Conservation (phyloP, 2,113 vertebrate genomes). For the Chloroceryle aenea region DNA sequence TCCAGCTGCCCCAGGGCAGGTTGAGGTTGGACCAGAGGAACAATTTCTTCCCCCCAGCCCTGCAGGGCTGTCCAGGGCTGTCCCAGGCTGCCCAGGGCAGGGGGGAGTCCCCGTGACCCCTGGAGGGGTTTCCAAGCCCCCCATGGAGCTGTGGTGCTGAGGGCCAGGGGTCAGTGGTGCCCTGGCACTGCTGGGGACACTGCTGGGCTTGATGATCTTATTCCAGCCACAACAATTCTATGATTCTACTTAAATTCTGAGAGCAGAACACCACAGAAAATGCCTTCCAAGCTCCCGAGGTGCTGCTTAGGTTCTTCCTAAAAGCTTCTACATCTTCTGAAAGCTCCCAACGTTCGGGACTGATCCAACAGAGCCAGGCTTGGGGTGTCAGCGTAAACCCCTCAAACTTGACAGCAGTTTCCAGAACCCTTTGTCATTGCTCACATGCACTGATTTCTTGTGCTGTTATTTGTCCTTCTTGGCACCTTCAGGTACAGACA, state of each 20-base stretch:
- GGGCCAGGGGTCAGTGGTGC: neutral
- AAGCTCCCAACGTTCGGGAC: neutral
- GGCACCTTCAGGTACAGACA: constrained; percentile 88
- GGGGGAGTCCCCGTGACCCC: neutral
- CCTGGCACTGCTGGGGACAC: neutral
- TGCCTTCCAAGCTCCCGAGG: neutral
- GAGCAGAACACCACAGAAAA: neutral
- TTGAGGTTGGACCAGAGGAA: neutral
- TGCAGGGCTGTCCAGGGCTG: neutral
- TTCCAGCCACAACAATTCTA: neutral
- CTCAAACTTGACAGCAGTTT: rapidly evolving
- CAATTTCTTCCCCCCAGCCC: neutral
- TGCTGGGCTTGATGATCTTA: neutral
- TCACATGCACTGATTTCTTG: neutral
- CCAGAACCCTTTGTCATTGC: neutral
- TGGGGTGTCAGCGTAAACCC: neutral
- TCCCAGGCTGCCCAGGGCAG: neutral
- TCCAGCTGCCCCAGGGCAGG: neutral
- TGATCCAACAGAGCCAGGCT: neutral
- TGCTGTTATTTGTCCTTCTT: neutral
- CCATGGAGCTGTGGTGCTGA: neutral
- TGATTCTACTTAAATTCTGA: neutral
- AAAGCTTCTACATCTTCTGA: neutral
- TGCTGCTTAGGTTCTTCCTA: neutral
- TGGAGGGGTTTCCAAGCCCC: neutral